Evolutionary conservation across 2,797 vertebrate species (phyloP), one percentile per base, ranked within the genome.

Genomic region (Ataeniobius toweri): DNA sequence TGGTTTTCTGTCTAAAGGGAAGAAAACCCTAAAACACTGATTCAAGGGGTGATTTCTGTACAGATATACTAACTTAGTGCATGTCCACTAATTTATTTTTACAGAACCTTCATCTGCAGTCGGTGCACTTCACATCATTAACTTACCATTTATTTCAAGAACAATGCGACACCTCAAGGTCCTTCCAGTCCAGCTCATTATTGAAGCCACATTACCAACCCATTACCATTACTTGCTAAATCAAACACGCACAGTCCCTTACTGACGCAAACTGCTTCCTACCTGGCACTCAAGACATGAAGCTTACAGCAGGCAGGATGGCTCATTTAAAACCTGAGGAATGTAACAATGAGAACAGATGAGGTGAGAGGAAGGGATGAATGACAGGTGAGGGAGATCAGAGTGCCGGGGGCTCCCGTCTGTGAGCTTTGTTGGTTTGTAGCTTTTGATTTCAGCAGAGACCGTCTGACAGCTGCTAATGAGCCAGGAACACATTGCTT

Each of bases 81-180:
- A 50, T 7, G 63, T 6, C 26, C 51, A 50, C n/a, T 12, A 3
- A 20, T 74, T 72, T 26, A 16, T 48, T 63, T 65, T 75, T 73
- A 79, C 77, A 56, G 46, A 5, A 44, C 70, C 68, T 78, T 72
- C 14, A 68, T 80, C 76, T 74, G 69, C 18, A 70, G 74, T 51
- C 46, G 14, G 24, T 41, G 5, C 74, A 28, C 76, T 83, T 77
- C 78, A 50, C 79, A 44, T 75, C 88, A 92, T 91, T 90, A 89
- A 89, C 87, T 84, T 83, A 69, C 65, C 58, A 0, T 82, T 89
- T 87, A 88, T 87, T 85, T 86, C 67, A 83, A 88, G 87, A 88
- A 83, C 81, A 77, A 70, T 51, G 76, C 59, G 71, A 84, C 87
- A 51, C 77, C 58, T 85, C 80, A 88, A 90, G 89, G 90, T 85